Base-by-base conservation (phyloP, 2,888 invertebrate genomes). In the Caprella mutica region DNA sequence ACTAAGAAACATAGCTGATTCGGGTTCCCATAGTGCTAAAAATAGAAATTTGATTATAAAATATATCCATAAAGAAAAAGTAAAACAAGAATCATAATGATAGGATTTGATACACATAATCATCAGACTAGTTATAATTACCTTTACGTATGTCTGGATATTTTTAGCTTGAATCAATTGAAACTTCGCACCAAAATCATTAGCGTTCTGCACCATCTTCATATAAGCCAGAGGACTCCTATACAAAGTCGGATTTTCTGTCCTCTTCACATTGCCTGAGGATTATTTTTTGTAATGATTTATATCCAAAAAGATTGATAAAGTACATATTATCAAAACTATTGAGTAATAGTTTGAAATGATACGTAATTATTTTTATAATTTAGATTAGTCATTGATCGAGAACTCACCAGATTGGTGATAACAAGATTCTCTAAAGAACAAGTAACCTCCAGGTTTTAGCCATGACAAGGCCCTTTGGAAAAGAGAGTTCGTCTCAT, bases 391-490 rank as follows among this genome's bases (percentile, higher is more conserved):
- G n/a, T n/a, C n/a, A n/a, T n/a, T n/a, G n/a, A n/a, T n/a, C n/a
- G n/a, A 33, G 9, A 14, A 33, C 54, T 58, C 46, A 73, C 78
- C 78, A 67, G 77, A 77, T 38, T 74, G 74, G 62, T 77, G 74
- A 65, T 74, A 75, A 69, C 78, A 79, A 2, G 77, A 77, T 68
- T 79, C 78, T 35, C 77, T 68, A 51, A 77, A 70, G 68, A 77
- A 77, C 29, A 77, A 69, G 64, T 71, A 71, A 2, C 78, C 78
- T 19, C 71, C 73, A 14, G 74, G 73, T 52, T 71, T 70, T 30
- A 78, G 69, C 78, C 78, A 78, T 30, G 68, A 63, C 27, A 78
- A 68, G 59, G 73, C 70, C 63, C 73, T 74, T 35, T 68, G 58
- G 44, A 77, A 68, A 38, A 78, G 70, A 14, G 69, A 67, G 35